Conservation (phyloP, 2,888 invertebrate genomes). For the Hirtodrosophila confusa region DNA sequence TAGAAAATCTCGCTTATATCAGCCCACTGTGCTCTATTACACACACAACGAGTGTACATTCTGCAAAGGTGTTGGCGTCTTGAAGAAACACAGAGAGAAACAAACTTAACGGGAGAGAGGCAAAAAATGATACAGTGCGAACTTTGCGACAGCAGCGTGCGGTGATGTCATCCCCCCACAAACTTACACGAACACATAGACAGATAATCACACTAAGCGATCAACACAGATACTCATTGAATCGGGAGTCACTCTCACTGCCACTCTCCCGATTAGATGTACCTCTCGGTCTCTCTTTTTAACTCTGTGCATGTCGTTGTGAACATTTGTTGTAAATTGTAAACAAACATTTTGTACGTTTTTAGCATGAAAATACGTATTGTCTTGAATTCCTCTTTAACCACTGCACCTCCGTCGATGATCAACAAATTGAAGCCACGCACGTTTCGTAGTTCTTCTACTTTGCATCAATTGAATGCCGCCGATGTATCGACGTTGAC, state of each 20-base stretch:
- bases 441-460: conserved; percentile 45
- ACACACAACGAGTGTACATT: conserved; percentile 23
- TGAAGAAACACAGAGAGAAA: conserved; percentile 26
- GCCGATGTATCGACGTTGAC: conserved; percentile 22
- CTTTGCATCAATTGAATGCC: conserved; percentile 62
- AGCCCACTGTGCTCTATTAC: conserved; percentile 31
- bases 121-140: conserved; percentile 41
- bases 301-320: conserved; percentile 5
- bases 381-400: conserved; percentile 7
- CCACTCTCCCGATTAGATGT: conserved; percentile 34
- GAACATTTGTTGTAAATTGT: conserved; percentile 60
- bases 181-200: conserved; percentile 36
- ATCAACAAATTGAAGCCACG: conserved; percentile 35
- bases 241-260: conserved; percentile 46
- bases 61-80: conserved; percentile 61
- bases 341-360: conserved; percentile 56
- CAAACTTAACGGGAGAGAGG: conserved; percentile 24
- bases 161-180: conserved; percentile 75
- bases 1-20: neutral
- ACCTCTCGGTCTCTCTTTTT: conserved; percentile 15
- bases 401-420: conserved; percentile 2
- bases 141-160: conserved; percentile 47
- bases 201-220: conserved; percentile 65
- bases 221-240: conserved; percentile 57
- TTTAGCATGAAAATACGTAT: conserved; percentile 47